phyloP scores from a whole-genome alignment of 2,888 invertebrate species.

The Stictocephala bisonia region DNA sequence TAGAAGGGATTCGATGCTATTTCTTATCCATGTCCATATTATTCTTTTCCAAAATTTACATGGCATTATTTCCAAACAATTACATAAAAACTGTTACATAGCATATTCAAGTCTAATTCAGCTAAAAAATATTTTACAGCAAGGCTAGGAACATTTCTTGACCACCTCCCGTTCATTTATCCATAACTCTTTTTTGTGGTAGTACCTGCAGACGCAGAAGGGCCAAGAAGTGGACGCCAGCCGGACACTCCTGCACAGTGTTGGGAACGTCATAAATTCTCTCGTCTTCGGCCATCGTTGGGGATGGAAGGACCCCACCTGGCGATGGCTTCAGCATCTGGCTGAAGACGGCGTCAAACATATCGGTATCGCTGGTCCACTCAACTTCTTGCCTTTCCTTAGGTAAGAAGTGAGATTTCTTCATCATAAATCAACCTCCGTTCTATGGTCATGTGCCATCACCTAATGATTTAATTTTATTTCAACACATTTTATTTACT shows the following conservation, averaged over 20 bases:
- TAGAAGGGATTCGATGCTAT: no score
- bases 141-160: no score
- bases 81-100: no score
- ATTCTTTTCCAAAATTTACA: no score
- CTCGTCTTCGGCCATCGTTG: slow-evolving; percentile 83
- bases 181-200: no score
- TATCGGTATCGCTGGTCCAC: slow-evolving; percentile 83
- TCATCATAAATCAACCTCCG: background rate
- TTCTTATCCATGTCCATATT: no score
- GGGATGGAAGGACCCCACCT: slow-evolving; percentile 75
- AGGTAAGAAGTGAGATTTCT: slow-evolving; percentile 66
- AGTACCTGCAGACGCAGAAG: slow-evolving; percentile 49
- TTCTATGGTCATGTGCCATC: background rate
- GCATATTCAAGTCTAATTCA: no score
- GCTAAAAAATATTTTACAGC: no score
- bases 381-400: slow-evolving; percentile 87
- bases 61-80: no score
- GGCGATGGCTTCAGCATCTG: slow-evolving; percentile 80
- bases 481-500: slow-evolving; percentile 5
- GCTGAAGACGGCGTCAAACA: slow-evolving; percentile 87
- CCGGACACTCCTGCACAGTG: slow-evolving; percentile 72
- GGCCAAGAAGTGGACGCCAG: slow-evolving; percentile 68
- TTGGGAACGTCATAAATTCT: slow-evolving; percentile 82
- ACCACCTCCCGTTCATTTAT: no score
- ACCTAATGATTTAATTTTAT: background rate